These are phyloP conservation scores for Clanis bilineata DNA, from an alignment of 2,888 invertebrate genomes.

Conservation along the genomic window DNA sequence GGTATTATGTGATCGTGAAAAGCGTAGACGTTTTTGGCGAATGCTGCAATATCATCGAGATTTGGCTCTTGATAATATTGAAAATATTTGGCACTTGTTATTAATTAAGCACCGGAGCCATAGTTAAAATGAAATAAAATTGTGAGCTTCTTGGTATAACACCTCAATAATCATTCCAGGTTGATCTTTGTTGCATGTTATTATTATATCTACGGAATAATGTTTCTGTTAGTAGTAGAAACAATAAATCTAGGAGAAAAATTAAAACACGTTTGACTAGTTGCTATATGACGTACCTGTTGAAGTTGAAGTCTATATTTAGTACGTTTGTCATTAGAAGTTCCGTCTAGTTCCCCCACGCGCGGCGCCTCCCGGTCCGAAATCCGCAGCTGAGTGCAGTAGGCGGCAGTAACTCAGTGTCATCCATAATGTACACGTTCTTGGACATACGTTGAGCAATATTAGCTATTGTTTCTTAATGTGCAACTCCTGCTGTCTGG, in stretches of 20 bases:
- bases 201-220: too few species aligned
- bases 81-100: too few species aligned
- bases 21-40: not conserved
- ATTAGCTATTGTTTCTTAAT: too few species aligned
- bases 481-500: too few species aligned
- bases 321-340: not conserved
- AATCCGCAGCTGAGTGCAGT: not conserved
- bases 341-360: not conserved
- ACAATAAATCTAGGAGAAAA: not conserved
- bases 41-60: not conserved
- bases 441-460: too few species aligned
- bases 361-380: not conserved
- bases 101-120: too few species aligned
- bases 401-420: not conserved
- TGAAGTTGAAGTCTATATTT: not conserved
- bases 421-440: not conserved
- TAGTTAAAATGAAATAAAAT: too few species aligned
- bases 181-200: too few species aligned
- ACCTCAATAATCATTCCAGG: too few species aligned
- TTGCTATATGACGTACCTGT: not conserved
- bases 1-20: not conserved
- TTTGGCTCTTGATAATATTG: too few species aligned
- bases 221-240: too few species aligned
- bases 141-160: too few species aligned
- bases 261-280: not conserved